A percentile compares a stretch with the other conserved stretches of the same genome.
Evolutionary conservation across 2,888 invertebrate species (phyloP).

Genomic region (Alentia gelatinosa): DNA sequence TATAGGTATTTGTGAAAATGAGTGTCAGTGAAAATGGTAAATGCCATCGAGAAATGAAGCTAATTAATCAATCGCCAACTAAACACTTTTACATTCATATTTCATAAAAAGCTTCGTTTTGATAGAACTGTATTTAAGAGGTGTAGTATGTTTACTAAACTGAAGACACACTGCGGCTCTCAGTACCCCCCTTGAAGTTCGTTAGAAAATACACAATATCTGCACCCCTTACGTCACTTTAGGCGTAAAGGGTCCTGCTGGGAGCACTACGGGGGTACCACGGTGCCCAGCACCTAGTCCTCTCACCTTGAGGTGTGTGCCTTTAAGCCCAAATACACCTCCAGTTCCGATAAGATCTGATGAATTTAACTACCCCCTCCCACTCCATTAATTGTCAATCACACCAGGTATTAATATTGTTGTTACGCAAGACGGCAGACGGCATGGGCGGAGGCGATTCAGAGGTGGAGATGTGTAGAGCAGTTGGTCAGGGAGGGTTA

Average conservation of each 20-base stretch:
- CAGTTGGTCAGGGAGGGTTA: background rate
- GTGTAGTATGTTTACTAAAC: no score
- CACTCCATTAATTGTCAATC: constrained; percentile 15
- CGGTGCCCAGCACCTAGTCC: background rate
- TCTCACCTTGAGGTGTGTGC: background rate
- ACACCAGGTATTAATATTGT: constrained; percentile 14
- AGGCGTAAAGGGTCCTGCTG: constrained; percentile 6
- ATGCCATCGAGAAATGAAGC: no score
- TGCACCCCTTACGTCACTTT: constrained; percentile 8
- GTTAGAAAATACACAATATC: constrained; percentile 4
- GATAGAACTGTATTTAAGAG: no score
- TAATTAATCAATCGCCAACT: no score
- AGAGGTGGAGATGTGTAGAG: background rate
- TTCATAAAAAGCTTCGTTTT: no score
- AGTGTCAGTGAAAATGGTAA: no score
- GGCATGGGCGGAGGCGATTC: background rate
- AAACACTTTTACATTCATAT: no score
- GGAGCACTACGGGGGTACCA: background rate
- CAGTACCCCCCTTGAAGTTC: background rate
- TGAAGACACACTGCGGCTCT: background rate
- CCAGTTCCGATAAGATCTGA: background rate
- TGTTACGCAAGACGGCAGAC: background rate
- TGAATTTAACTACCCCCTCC: background rate
- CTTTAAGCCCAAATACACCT: background rate
- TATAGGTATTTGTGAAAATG: no score